Base-by-base conservation (phyloP, 1,140 invertebrate genomes). In the Ceratoteleas bidentatus region DNA sequence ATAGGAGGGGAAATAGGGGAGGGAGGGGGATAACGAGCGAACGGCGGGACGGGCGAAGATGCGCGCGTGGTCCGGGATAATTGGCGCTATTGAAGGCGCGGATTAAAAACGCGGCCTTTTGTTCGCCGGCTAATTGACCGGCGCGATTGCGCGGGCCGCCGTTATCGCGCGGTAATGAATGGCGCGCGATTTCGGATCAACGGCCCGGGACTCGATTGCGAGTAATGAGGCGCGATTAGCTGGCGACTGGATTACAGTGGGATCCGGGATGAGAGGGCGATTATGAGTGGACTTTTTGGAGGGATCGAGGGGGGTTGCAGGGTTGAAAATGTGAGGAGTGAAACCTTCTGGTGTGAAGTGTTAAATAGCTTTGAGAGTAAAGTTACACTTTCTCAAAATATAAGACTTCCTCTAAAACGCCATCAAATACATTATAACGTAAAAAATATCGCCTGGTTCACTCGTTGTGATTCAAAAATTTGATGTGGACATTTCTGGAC, bases 41-140 rank as follows among this genome's bases (percentile, higher is more conserved):
- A 58, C 43, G 61, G 75, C 56, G 70, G 57, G 60, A 54, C 33
- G 65, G 24, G 68, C 50, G 54, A 64, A 77, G 69, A 73, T 61
- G 65, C 56, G 73, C 62, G 65, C 56, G 73, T 57, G 60, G 45
- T 66, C 45, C 34, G 61, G 56, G 65, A 54, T 77, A 82, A 76
- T 82, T 82, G 73, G 68, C 61, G 66, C 66, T 62, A 70, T 72
- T 82, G 79, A 76, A 76, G 61, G 75, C 43, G 53, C 58, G 66
- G 45, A 69, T 81, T 76, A 40, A 61, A 78, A 81, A 72, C 68
- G 69, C 45, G 45, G 45, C 49, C 38, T 82, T 72, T 73, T 72
- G 66, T 70, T 81, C 65, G 65, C 52, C 38, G 60, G 43, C 50
- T 75, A 81, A 81, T 82, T 68, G 54, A 47, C 62, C 47, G 47